Evolutionary conservation across 2,113 vertebrate species (phyloP).

Genomic region (Gymnarchus niloticus): DNA sequence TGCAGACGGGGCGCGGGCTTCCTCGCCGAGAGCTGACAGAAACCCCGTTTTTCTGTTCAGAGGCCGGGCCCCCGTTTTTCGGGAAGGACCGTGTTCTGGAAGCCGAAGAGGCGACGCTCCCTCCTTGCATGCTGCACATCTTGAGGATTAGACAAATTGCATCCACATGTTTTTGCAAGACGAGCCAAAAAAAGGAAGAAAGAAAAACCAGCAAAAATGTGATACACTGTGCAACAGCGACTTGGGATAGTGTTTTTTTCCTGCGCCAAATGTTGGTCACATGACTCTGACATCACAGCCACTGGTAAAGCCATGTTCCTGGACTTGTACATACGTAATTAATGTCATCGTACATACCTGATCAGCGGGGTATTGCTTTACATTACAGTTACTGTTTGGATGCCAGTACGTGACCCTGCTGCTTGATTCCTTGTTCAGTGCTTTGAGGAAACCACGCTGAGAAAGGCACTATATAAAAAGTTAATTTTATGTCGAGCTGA

Average conservation of each 20-base stretch:
- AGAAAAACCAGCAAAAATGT: neutral
- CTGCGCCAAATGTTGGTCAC: conserved; percentile 1
- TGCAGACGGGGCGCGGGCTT: neutral
- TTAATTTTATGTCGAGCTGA: neutral
- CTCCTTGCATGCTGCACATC: conserved; percentile 42
- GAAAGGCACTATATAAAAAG: too few relatives aligned
- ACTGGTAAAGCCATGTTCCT: neutral
- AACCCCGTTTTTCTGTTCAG: neutral
- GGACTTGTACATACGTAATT: neutral
- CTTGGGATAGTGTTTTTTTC: neutral
- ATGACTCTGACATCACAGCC: conserved; percentile 15
- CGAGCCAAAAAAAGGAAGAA: conserved; percentile 30
- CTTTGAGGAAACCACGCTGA: neutral
- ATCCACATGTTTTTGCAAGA: conserved; percentile 45
- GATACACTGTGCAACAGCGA: neutral
- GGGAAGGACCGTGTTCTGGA: conserved; percentile 47
- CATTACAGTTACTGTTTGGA: neutral
- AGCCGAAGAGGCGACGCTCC: conserved; percentile 30
- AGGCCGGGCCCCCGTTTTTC: neutral
- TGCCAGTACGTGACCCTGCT: neutral
- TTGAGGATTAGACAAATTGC: conserved; percentile 49
- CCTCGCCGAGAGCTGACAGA: neutral
- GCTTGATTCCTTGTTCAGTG: neutral
- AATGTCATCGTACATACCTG: neutral
- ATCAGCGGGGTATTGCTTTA: neutral